Conservation (phyloP, 2,113 vertebrate genomes). For the Tachycineta bicolor region DNA sequence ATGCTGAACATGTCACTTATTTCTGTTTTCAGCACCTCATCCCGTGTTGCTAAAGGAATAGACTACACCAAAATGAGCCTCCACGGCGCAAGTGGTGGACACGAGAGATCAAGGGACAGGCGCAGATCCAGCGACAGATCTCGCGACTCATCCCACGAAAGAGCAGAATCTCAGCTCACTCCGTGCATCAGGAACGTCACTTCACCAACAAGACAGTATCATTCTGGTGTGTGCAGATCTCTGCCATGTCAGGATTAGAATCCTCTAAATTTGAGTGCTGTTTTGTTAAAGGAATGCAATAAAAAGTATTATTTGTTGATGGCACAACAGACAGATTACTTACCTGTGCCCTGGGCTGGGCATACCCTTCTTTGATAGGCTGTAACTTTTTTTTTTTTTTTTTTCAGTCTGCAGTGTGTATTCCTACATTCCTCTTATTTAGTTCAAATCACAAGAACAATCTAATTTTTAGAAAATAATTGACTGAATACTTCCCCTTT, state of each 20-base stretch:
- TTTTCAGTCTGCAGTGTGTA: neutral
- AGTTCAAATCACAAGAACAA: neutral
- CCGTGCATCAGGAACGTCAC: constrained; percentile 98
- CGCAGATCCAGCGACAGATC: constrained; percentile 96
- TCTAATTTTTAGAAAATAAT: neutral
- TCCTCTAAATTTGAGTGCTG: neutral
- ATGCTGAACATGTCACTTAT: neutral
- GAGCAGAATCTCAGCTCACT: constrained; percentile 93
- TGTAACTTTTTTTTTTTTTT: neutral
- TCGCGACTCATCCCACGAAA: constrained; percentile 95
- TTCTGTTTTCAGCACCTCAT: constrained; percentile 76
- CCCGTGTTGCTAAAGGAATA: constrained; percentile 80
- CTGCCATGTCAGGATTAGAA: neutral
- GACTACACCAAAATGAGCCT: constrained; percentile 92
- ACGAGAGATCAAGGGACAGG: constrained; percentile 92
- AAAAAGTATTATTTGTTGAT: neutral
- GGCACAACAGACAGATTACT: neutral
- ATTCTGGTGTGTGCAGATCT: constrained; percentile 82
- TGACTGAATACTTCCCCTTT: neutral
- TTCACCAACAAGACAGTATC: constrained; percentile 94
- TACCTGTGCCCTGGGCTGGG: neutral
- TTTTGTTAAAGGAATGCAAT: neutral
- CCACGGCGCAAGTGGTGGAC: constrained; percentile 89
- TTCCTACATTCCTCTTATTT: neutral
- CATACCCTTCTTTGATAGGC: neutral